Base-by-base conservation (phyloP, 2,797 vertebrate species). In the Arnoldichthys spilopterus region DNA sequence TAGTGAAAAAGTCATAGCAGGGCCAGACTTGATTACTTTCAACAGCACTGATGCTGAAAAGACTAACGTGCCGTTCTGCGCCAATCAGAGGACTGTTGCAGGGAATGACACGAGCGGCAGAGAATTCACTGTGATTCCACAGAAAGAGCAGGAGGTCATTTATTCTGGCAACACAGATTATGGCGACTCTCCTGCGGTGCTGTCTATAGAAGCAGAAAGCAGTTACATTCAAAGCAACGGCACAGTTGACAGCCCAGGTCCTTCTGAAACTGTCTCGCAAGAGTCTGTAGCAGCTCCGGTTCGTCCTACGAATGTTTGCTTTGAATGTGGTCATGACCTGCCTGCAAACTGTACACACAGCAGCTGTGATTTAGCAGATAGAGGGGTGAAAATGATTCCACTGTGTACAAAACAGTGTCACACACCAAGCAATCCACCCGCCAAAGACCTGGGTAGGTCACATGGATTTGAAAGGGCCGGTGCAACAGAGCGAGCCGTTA, bases 111-210 rank as follows among this genome's bases (percentile, higher is more conserved):
- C 26, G 28, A 64, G n/a, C 4, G 45, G 37, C 0, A 12, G 37
- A 12, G 82, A 77, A 63, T 83, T 78, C 26, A 76, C 47, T 1
- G 59, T 74, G 64, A 67, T 67, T 66, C 66, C 83, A 9, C 79
- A 85, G 12, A 53, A 54, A 18, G 64, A 80, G 40, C 73, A 81
- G 64, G 84, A 84, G 64, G 80, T 84, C 40, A 82, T 87, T 83
- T 82, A 70, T 72, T 81, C 82, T 15, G 77, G 83, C 16, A 69
- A 22, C 66, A 79, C 59, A 0, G 80, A 51, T 69, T 51, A 51
- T 37, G 61, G 54, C 3, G 77, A 77, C 76, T 82, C 79, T 26
- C 62, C n/a, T n/a, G 37, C 34, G 26, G 53, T 72, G 32, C 53
- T 37, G 24, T 22, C 66, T 37, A 22, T 43, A 61, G 61, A 66